Conservation (phyloP, 2,113 vertebrate genomes). For the Neotoma lepida region DNA sequence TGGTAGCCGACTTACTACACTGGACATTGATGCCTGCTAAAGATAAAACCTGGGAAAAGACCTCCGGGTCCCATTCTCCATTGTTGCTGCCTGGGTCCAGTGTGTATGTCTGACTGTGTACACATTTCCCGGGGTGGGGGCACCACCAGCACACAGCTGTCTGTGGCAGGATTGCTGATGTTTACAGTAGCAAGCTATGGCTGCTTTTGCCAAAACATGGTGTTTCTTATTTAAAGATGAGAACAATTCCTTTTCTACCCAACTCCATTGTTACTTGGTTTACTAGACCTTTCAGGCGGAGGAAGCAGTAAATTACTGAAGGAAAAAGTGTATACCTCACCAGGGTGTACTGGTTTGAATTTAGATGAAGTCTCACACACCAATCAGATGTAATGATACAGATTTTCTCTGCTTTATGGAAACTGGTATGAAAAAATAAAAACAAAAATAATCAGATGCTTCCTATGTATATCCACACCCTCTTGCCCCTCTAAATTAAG, state of each 20-base stretch:
- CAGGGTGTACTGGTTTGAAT: constrained; percentile 84
- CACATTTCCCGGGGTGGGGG: constrained; percentile 87
- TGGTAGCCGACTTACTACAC: constrained; percentile 84
- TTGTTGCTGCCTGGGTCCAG: constrained; percentile 88
- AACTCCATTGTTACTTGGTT: constrained; percentile 86
- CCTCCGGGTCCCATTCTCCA: constrained; percentile 85
- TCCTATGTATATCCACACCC: background rate
- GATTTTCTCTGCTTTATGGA: constrained; percentile 76
- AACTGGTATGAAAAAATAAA: constrained; percentile 62
- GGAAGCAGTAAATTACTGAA: constrained; percentile 89
- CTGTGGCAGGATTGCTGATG: constrained; percentile 85
- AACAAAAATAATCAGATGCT: constrained; percentile 4
- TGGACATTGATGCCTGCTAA: constrained; percentile 86
- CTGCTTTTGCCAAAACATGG: constrained; percentile 81
- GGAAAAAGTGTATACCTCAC: constrained; percentile 83
- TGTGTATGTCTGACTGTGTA: constrained; percentile 84
- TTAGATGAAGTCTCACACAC: constrained; percentile 82
- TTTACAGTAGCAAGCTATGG: constrained; percentile 85
- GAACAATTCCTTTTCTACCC: constrained; percentile 79
- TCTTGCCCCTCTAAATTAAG: background rate
- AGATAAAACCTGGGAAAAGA: constrained; percentile 93
- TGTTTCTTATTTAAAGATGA: constrained; percentile 84
- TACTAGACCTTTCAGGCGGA: constrained; percentile 84
- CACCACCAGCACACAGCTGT: constrained; percentile 73
- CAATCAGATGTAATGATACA: constrained; percentile 79